phyloP scores from a whole-genome alignment of 2,113 vertebrate genomes.

The Brachionichthys hirsutus region DNA sequence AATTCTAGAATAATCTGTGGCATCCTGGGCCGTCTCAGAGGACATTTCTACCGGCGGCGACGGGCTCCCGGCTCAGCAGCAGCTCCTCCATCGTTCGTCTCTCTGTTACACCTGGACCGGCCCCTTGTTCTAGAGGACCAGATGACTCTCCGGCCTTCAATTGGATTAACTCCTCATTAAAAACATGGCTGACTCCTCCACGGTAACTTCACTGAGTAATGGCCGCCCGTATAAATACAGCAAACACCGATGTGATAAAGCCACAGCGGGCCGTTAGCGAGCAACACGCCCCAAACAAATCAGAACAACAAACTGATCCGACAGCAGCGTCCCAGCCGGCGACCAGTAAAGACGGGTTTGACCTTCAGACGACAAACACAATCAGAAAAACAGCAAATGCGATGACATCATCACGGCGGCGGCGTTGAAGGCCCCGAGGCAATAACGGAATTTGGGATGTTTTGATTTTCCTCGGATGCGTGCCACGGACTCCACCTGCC shows the following conservation, averaged over 20 bases:
- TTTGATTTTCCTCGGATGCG: conserved; percentile 40
- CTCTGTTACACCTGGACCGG: conserved; percentile 26
- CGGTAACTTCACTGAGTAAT: conserved; percentile 24
- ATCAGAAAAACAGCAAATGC: conserved; percentile 50
- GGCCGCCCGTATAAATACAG: conserved; percentile 23
- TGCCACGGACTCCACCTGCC: conserved; percentile 43
- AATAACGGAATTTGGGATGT: conserved; percentile 17
- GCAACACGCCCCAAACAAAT: conserved; percentile 15
- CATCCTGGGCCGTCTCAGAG: conserved; percentile 53
- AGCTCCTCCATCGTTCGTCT: conserved; percentile 30
- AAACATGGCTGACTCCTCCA: conserved; percentile 45
- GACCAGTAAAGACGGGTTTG: conserved; percentile 42
- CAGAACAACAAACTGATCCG: not conserved
- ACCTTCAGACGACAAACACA: conserved; percentile 35
- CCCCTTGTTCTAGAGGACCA: too few relatives aligned
- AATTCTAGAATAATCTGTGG: conserved; percentile 76
- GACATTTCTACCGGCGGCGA: conserved; percentile 72
- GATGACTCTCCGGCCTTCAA: conserved; percentile 26
- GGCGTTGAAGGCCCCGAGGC: not conserved
- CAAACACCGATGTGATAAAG: conserved; percentile 15
- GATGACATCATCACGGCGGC: conserved; percentile 23
- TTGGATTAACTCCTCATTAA: conserved; percentile 47
- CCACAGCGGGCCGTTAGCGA: not conserved
- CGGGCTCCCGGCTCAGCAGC: conserved; percentile 28
- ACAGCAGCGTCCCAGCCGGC: conserved; percentile 21